Conservation (phyloP, 2,797 vertebrate species). For the Scolopax bukidnonensis region DNA sequence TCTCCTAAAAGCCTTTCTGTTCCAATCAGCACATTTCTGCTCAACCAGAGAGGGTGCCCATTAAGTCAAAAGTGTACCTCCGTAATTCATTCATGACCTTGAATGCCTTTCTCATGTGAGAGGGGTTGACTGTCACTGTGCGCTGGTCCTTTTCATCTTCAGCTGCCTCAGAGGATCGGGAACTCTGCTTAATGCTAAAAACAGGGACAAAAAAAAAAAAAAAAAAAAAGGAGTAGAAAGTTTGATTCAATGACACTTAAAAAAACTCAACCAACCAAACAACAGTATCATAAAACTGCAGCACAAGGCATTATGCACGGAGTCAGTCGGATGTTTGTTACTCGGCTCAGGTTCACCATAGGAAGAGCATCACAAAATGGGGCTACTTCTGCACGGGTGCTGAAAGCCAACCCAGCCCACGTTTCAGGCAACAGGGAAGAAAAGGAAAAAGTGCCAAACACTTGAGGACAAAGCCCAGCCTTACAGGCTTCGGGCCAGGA, state of each 20-base stretch:
- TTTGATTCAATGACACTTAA: not conserved
- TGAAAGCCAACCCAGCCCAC: constrained; percentile 7
- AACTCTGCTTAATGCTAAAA: constrained; percentile 78
- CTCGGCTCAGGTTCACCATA: not conserved
- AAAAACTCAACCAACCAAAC: not conserved
- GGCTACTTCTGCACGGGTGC: not conserved
- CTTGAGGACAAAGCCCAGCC: constrained; percentile 43
- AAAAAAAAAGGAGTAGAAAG: not conserved
- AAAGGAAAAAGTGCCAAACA: constrained; percentile 26
- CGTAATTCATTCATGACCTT: constrained; percentile 95
- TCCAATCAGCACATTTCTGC: not conserved
- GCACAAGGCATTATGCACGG: not conserved
- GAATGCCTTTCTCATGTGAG: constrained; percentile 95
- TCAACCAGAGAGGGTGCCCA: not conserved
- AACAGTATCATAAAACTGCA: not conserved
- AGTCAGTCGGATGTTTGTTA: not conserved
- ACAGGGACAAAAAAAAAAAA: not conserved
- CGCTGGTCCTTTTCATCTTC: constrained; percentile 85
- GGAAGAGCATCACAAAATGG: not conserved
- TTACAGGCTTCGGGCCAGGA: constrained; percentile 34
- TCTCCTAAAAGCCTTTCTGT: not conserved
- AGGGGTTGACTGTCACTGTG: constrained; percentile 87
- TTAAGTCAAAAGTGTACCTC: constrained; percentile 80
- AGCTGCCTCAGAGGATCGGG: constrained; percentile 77
- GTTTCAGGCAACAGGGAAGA: not conserved